phyloP scores from a whole-genome alignment of 53 echinoderm and acorn worm species.

The Holothuria leucospilota region DNA sequence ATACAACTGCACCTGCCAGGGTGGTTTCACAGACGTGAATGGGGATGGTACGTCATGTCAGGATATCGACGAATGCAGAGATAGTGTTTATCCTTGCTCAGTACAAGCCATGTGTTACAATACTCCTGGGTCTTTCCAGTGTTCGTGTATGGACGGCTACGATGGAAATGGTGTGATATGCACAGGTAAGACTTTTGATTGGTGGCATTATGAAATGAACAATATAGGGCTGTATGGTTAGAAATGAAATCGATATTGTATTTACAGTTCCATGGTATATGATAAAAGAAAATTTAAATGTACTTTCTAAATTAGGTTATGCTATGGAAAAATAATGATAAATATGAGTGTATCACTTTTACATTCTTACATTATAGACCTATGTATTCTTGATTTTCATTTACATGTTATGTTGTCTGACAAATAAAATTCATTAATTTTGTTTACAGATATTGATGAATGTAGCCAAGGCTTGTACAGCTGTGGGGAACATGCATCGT shows the following conservation, averaged over 20 bases:
- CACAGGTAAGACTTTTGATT: constrained; percentile 42
- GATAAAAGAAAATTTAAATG: too few relatives aligned
- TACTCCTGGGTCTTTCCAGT: constrained; percentile 46
- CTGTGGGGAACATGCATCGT: constrained; percentile 59
- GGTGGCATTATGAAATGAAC: background rate
- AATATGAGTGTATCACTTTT: too few relatives aligned
- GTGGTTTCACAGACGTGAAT: constrained; percentile 44
- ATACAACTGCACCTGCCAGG: constrained; percentile 55
- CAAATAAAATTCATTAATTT: background rate
- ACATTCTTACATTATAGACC: too few relatives aligned
- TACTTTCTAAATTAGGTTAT: too few relatives aligned
- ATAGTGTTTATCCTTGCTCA: constrained; percentile 25
- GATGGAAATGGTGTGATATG: constrained; percentile 38
- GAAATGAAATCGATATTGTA: background rate
- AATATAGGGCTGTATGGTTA: background rate
- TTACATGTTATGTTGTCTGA: too few relatives aligned
- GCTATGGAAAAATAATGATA: too few relatives aligned
- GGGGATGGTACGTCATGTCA: constrained; percentile 56
- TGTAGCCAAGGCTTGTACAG: constrained; percentile 26
- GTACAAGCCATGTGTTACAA: constrained; percentile 50
- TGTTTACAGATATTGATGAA: constrained; percentile 63
- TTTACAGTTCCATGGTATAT: background rate
- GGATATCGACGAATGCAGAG: constrained; percentile 61
- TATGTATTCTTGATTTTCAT: too few relatives aligned
- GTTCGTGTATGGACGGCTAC: constrained; percentile 63